phyloP scores from a whole-genome alignment of 2,888 invertebrate genomes.

The Sarcophaga rosellei region DNA sequence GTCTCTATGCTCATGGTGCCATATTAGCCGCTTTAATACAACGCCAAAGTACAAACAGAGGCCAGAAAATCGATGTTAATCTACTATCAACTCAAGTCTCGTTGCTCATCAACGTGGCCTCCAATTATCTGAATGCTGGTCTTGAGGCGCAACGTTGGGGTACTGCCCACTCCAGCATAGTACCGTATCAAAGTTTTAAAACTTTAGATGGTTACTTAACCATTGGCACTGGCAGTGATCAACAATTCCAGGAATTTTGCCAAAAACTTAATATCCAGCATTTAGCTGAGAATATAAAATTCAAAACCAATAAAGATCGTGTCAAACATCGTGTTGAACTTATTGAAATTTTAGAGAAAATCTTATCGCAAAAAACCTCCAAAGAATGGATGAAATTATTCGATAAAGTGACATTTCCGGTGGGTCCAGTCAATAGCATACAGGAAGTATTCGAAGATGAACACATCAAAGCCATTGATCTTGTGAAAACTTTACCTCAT shows the following conservation, averaged over 20 bases:
- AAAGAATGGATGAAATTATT: slow-evolving; percentile 89
- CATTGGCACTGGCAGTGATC: slow-evolving; percentile 93
- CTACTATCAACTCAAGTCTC: slow-evolving; percentile 96
- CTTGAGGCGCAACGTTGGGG: slow-evolving; percentile 91
- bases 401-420: slow-evolving; percentile 89
- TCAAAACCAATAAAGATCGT: slow-evolving; percentile 87
- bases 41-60: slow-evolving; percentile 88
- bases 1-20: slow-evolving; percentile 96
- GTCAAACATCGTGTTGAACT: slow-evolving; percentile 89
- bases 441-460: slow-evolving; percentile 93
- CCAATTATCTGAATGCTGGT: slow-evolving; percentile 93
- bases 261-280: slow-evolving; percentile 84
- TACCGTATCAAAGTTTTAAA: slow-evolving; percentile 95
- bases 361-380: slow-evolving; percentile 85
- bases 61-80: slow-evolving; percentile 96
- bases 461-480: slow-evolving; percentile 88
- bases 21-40: slow-evolving; percentile 94
- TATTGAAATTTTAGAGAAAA: slow-evolving; percentile 84
- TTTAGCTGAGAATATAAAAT: slow-evolving; percentile 85
- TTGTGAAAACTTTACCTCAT: slow-evolving; percentile 88
- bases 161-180: slow-evolving; percentile 96
- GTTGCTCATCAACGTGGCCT: slow-evolving; percentile 92
- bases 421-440: slow-evolving; percentile 94
- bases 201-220: slow-evolving; percentile 92
- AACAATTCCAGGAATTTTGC: slow-evolving; percentile 89